Conservation (phyloP, 1,140 invertebrate genomes). For the Aethina tumida region DNA sequence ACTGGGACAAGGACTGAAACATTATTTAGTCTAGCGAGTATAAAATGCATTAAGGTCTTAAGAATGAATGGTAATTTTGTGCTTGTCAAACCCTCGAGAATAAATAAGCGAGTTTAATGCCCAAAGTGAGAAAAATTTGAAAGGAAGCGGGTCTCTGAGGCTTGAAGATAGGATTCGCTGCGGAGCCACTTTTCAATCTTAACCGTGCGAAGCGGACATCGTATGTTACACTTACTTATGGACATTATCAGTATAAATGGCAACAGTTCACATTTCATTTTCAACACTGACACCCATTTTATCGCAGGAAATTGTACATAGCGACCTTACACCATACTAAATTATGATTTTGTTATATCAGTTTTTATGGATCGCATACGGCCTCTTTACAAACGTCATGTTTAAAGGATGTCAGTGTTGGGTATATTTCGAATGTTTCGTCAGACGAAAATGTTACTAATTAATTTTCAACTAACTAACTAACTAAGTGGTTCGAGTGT, state of each 20-base stretch:
- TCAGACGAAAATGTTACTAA: too few relatives aligned
- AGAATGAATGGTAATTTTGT: too few relatives aligned
- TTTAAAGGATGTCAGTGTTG: too few relatives aligned
- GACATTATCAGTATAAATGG: conserved; percentile 17
- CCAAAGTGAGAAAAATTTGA: conserved; percentile 3
- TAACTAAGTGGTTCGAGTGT: too few relatives aligned
- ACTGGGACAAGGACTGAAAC: too few relatives aligned
- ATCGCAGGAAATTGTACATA: conserved; percentile 11
- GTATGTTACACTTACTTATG: conserved; percentile 16
- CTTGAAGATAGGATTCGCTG: conserved; percentile 5
- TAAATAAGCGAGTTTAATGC: conserved; percentile 3
- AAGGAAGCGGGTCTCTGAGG: not conserved
- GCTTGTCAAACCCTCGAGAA: conserved; percentile 3
- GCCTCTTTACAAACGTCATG: too few relatives aligned
- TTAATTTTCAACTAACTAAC: too few relatives aligned
- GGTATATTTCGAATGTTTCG: too few relatives aligned
- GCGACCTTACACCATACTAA: conserved; percentile 7
- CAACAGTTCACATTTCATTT: conserved; percentile 17
- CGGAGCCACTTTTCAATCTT: conserved; percentile 14
- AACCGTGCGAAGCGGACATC: conserved; percentile 9
- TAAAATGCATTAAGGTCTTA: too few relatives aligned
- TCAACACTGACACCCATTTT: conserved; percentile 14
- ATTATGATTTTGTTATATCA: conserved; percentile 18
- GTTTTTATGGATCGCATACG: too few relatives aligned
- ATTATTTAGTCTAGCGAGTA: too few relatives aligned